Evolutionary conservation across 1,140 invertebrate genomes (phyloP).

Genomic region (Drosophila fuyamai): DNA sequence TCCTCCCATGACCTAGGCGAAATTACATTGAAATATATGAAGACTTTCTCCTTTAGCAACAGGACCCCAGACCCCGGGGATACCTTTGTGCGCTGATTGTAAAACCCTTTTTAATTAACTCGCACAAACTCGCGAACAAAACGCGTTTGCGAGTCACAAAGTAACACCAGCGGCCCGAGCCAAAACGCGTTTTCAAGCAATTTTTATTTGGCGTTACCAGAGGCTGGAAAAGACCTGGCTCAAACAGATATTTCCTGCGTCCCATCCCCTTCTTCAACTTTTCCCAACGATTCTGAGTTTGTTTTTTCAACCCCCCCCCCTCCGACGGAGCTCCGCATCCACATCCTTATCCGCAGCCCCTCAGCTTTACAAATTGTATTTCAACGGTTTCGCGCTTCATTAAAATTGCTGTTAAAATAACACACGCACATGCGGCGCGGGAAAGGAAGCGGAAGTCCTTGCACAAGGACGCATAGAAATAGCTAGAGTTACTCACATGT

Average conservation of each 20-base stretch:
- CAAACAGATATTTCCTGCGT: constrained; percentile 27
- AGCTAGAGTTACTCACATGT: constrained; percentile 39
- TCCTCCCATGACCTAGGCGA: constrained; percentile 28
- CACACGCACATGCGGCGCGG: constrained; percentile 56
- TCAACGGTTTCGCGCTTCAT: constrained; percentile 81
- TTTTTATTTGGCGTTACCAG: constrained; percentile 63
- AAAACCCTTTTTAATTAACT: constrained; percentile 81
- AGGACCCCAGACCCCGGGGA: background rate
- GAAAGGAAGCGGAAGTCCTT: constrained; percentile 35
- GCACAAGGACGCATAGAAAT: constrained; percentile 69
- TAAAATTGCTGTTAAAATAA: constrained; percentile 83
- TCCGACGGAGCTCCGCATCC: background rate
- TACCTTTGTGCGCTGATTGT: constrained; percentile 36
- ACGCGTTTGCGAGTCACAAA: constrained; percentile 43
- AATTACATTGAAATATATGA: constrained; percentile 50
- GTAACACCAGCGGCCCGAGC: constrained; percentile 25
- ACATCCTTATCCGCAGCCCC: constrained; percentile 6
- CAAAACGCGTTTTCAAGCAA: constrained; percentile 52
- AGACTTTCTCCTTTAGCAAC: constrained; percentile 28
- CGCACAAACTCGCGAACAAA: constrained; percentile 69
- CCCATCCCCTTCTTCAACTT: constrained; percentile 9
- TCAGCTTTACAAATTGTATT: constrained; percentile 78
- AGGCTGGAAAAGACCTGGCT: constrained; percentile 25
- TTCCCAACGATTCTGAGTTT: constrained; percentile 26
- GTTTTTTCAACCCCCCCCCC: constrained; percentile 3